Conservation (phyloP, 1,140 invertebrate species). For the Palaemon carinicauda region DNA sequence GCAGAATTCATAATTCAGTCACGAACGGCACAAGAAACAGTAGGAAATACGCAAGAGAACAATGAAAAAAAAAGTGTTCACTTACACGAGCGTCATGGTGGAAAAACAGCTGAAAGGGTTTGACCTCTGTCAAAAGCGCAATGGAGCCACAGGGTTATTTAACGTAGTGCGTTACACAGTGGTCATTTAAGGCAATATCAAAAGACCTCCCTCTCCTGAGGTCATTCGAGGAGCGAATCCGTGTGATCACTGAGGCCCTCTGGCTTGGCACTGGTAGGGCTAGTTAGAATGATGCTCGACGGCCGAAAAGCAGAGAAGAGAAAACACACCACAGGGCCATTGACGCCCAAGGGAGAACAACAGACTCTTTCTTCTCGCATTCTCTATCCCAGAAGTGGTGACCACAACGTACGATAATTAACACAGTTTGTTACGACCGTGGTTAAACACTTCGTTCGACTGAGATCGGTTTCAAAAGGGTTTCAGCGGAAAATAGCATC, state of each 20-base stretch:
- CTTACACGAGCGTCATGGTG: conserved; percentile 53
- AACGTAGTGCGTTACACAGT: neutral
- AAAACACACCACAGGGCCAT: conserved; percentile 33
- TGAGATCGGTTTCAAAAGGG: no score
- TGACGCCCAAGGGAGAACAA: conserved; percentile 46
- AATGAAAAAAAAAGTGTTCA: neutral
- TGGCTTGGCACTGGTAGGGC: conserved; percentile 44
- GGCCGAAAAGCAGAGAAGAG: conserved; percentile 41
- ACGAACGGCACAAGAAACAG: no score
- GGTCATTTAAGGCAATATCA: neutral
- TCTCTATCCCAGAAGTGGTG: conserved; percentile 29
- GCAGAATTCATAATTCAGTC: no score
- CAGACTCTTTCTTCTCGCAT: conserved; percentile 49
- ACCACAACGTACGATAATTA: conserved; percentile 20
- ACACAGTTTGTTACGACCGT: neutral
- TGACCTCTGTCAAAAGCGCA: neutral
- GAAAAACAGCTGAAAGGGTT: no score
- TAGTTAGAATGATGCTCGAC: neutral
- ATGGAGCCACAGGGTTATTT: neutral
- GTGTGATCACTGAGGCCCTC: conserved; percentile 45
- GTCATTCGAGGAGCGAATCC: neutral
- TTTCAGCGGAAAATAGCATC: no score
- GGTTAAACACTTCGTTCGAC: neutral
- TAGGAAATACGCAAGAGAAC: no score
- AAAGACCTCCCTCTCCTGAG: neutral